Conservation (phyloP, 2,113 vertebrate genomes). For the Setophaga coronata region DNA sequence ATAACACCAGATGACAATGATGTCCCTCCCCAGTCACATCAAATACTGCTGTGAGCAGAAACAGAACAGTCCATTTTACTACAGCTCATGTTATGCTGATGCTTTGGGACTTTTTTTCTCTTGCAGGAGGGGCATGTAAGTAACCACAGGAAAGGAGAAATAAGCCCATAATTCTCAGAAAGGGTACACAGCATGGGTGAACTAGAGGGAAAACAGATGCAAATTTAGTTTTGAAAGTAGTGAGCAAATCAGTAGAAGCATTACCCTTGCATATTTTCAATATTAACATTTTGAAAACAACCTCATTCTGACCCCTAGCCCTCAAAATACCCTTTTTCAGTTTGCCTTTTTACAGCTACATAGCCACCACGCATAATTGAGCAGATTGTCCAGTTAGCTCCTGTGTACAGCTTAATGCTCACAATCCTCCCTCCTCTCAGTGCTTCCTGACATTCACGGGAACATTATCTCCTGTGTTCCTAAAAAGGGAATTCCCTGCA, state of each 20-base stretch:
- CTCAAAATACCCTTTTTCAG: neutral
- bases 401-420: neutral
- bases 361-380: neutral
- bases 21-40: neutral
- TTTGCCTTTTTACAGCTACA: conserved; percentile 2
- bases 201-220: neutral
- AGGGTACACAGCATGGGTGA: neutral
- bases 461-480: conserved; percentile 31
- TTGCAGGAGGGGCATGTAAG: neutral
- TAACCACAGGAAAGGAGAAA: neutral
- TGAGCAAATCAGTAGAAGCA: neutral
- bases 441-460: conserved; percentile 38
- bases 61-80: neutral
- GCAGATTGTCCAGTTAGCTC: conserved; percentile 12
- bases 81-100: neutral
- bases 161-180: neutral
- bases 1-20: neutral
- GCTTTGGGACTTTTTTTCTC: neutral
- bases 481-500: conserved; percentile 60
- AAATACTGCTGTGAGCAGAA: neutral
- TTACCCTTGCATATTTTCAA: neutral
- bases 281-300: neutral
- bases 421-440: neutral
- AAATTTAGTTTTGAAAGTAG: neutral
- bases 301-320: neutral